These are phyloP conservation scores for Epizoanthus ramosus DNA, from an alignment of 92 coral and sea anemone species.

Conservation along the genomic window DNA sequence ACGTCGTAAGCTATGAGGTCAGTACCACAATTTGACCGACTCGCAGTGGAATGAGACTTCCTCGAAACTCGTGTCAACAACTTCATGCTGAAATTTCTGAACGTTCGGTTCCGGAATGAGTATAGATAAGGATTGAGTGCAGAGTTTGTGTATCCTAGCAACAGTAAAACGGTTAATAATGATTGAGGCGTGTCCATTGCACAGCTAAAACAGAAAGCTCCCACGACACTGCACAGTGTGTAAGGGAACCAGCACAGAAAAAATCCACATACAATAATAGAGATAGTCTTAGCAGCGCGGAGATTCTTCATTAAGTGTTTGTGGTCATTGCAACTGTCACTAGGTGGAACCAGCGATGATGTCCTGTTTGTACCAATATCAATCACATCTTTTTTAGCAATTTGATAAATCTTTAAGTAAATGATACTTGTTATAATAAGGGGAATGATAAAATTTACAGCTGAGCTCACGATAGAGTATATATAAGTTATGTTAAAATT, in stretches of 20 bases:
- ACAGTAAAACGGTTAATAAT: conserved; percentile 37
- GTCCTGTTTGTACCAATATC: not conserved
- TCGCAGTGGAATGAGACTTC: not conserved
- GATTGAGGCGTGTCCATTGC: conserved; percentile 21
- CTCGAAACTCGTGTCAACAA: conserved; percentile 19
- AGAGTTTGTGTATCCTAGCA: conserved; percentile 64
- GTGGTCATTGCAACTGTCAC: conserved; percentile 4
- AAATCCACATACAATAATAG: conserved; percentile 54
- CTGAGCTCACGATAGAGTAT: conserved; percentile 85
- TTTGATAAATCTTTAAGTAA: conserved; percentile 32
- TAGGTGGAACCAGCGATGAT: not conserved
- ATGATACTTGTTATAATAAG: conserved; percentile 55
- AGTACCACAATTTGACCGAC: not conserved
- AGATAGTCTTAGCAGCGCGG: conserved; percentile 59
- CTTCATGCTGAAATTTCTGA: conserved; percentile 44
- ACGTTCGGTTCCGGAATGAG: conserved; percentile 55
- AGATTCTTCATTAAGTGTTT: conserved; percentile 52
- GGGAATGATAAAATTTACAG: conserved; percentile 82
- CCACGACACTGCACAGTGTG: conserved; percentile 44
- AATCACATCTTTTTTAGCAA: conserved; percentile 29
- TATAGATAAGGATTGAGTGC: conserved; percentile 67
- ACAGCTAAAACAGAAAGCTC: conserved; percentile 51
- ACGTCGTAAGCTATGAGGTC: conserved; percentile 14
- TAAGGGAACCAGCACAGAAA: conserved; percentile 64
- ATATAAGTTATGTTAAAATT: conserved; percentile 69